phyloP scores from a whole-genome alignment of 2,113 vertebrate species.

The Echinops telfairi region DNA sequence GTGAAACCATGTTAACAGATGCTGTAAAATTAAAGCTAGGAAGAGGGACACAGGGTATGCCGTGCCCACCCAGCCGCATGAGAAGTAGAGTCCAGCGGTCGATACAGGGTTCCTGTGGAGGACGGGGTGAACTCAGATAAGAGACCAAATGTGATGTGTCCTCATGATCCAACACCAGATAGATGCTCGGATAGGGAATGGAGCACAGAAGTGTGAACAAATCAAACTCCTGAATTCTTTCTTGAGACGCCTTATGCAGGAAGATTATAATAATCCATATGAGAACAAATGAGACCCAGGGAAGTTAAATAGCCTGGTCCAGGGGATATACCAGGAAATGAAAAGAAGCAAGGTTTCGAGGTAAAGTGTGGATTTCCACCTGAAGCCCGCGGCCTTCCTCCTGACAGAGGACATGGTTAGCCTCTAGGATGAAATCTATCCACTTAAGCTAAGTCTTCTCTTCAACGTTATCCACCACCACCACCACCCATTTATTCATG shows the following conservation, averaged over 20 bases:
- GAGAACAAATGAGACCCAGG: neutral
- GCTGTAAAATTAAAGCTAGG: neutral
- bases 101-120: neutral
- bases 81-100: too few species aligned
- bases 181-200: fast-evolving
- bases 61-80: neutral
- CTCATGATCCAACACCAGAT: neutral
- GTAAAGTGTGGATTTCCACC: neutral
- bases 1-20: neutral
- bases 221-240: neutral
- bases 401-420: neutral
- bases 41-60: neutral
- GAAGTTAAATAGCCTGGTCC: neutral
- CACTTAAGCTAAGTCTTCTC: neutral
- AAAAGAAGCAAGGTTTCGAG: neutral
- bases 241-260: neutral
- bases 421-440: neutral
- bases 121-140: neutral
- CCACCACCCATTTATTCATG: neutral
- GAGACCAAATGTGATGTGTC: neutral
- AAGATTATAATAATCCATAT: neutral
- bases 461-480: neutral
- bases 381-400: neutral
- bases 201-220: neutral
- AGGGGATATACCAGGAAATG: neutral